Evolutionary conservation across 2,113 vertebrate genomes (phyloP).

Genomic region (Lipophrys pholis): DNA sequence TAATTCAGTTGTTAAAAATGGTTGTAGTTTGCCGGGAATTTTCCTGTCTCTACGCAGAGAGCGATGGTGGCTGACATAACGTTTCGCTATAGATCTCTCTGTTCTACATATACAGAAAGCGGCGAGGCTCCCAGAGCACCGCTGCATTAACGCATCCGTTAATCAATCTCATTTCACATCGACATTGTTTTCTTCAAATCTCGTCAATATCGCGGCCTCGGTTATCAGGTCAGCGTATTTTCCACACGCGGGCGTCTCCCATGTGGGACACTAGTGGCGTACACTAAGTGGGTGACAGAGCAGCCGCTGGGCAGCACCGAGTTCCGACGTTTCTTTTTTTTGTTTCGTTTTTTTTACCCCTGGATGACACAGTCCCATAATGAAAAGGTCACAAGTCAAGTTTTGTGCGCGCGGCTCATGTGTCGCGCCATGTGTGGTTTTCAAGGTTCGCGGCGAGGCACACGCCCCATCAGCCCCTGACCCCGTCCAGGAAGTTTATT

Average conservation of each 20-base stretch:
- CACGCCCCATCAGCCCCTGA: neutral
- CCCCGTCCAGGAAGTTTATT: neutral
- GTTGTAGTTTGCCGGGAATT: no score
- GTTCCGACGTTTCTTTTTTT: neutral
- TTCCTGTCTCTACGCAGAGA: no score
- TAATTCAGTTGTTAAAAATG: no score
- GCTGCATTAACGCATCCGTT: slow-evolving; percentile 20
- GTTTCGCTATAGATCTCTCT: neutral
- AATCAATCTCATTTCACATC: slow-evolving; percentile 55
- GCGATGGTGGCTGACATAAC: no score
- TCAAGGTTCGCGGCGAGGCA: neutral
- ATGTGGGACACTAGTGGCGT: slow-evolving; percentile 41
- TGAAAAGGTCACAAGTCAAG: slow-evolving; percentile 17
- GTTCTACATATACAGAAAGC: slow-evolving; percentile 5
- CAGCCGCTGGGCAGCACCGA: slow-evolving; percentile 42
- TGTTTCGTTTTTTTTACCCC: neutral
- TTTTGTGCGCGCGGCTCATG: neutral
- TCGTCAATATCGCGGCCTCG: slow-evolving; percentile 54
- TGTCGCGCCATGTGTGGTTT: neutral
- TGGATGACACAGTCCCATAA: slow-evolving; percentile 14
- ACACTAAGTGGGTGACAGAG: slow-evolving; percentile 24
- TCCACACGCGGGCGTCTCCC: slow-evolving; percentile 53
- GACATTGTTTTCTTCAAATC: slow-evolving; percentile 57
- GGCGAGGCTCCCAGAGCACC: neutral
- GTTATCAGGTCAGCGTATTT: slow-evolving; percentile 63